Conservation (phyloP, 2,888 invertebrate species). For the Drosophila rellima region DNA sequence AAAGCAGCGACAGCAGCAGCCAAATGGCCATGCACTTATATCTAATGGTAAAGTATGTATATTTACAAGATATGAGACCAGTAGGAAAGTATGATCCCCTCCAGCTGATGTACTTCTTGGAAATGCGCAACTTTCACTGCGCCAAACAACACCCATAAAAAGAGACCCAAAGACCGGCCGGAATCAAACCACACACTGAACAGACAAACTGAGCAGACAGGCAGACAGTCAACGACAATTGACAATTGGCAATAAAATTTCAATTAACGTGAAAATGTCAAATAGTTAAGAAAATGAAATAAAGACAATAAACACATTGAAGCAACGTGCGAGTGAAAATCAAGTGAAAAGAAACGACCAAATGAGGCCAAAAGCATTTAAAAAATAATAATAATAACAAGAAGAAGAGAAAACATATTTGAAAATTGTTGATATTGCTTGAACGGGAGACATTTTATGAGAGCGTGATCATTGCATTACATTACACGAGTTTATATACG, state of each 20-base stretch:
- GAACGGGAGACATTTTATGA: not conserved
- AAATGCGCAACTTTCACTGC: constrained; percentile 71
- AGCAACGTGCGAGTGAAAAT: constrained; percentile 29
- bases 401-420: constrained; percentile 10
- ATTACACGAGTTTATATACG: not conserved
- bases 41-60: constrained; percentile 57
- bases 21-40: constrained; percentile 59
- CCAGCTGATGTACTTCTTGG: constrained; percentile 56
- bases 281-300: constrained; percentile 39
- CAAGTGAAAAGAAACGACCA: constrained; percentile 24
- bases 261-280: constrained; percentile 68
- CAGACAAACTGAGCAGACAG: constrained; percentile 16
- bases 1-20: constrained; percentile 22
- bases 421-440: constrained; percentile 8
- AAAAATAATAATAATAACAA: constrained; percentile 3
- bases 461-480: not conserved
- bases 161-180: constrained; percentile 30
- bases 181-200: constrained; percentile 25
- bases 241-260: constrained; percentile 73
- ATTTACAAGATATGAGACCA: constrained; percentile 37
- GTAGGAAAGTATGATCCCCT: constrained; percentile 14
- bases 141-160: constrained; percentile 70
- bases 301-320: constrained; percentile 32
- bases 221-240: constrained; percentile 47
- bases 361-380: constrained; percentile 16